Conservation (phyloP, 37 sponge, comb jelly and placozoan species). For the Mnemiopsis leidyi region DNA sequence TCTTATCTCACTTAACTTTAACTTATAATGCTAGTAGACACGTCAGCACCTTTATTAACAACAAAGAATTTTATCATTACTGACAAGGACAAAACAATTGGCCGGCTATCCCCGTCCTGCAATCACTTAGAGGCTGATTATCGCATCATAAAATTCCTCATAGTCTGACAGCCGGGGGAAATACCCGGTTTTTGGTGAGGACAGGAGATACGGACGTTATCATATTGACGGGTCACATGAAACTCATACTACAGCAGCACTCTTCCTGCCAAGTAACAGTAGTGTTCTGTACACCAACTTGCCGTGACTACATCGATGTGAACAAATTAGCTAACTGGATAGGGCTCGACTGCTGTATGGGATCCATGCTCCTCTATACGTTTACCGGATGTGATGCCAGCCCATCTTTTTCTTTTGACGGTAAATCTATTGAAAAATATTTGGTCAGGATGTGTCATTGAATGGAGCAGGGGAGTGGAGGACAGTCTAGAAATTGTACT, state of each 20-base stretch:
- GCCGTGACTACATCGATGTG: neutral
- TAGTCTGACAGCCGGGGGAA: neutral
- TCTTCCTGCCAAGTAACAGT: neutral
- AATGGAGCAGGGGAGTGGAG: too few relatives aligned
- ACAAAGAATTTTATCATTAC: neutral
- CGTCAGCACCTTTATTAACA: neutral
- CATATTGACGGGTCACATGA: neutral
- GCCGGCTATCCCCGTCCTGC: neutral
- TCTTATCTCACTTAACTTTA: too few relatives aligned
- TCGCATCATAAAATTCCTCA: neutral
- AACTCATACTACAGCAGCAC: neutral
- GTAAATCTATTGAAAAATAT: too few relatives aligned
- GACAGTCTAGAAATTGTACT: too few relatives aligned
- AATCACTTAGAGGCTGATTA: neutral
- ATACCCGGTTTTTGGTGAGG: neutral
- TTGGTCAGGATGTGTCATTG: too few relatives aligned
- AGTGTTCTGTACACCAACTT: neutral
- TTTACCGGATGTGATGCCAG: neutral
- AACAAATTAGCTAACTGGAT: neutral
- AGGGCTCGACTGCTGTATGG: neutral
- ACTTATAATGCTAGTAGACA: too few relatives aligned
- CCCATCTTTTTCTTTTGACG: neutral
- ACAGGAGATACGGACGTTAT: too few relatives aligned
- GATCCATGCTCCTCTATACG: neutral
- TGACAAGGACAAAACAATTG: neutral